Base-by-base conservation (phyloP, 92 coral and sea anemone species). In the Phenganax stokvisi region DNA sequence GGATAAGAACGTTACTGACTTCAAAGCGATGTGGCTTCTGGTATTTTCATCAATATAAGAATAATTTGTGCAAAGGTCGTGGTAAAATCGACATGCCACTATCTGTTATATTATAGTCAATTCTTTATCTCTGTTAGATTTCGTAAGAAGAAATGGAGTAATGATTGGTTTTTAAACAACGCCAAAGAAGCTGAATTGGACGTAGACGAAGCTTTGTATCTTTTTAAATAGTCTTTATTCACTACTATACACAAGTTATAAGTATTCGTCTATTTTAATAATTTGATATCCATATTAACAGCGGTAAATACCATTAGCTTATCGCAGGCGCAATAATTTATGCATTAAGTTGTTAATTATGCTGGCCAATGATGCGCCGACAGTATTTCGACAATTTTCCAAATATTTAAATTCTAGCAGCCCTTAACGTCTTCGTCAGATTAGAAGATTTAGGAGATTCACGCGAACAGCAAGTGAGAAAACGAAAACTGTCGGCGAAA, bases 201-300 rank as follows among this genome's bases (percentile, higher is more conserved):
- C 67, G 85, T 94, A 9, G 98, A 94, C 72, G 97, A 94, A 54
- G 97, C 92, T 83, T 82, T 94, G 98, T 94, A 94, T 94, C 98
- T 89, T 90, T 87, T 31, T 29, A 12, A n/a, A 47, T 29, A 37
- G 47, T 37, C 47, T 37, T 20, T 54, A 37, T 15, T 51, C 51
- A 13, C 11, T 16, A 29, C 25, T 77, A 16, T 8, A 56, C 0
- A 44, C 15, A 12, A 9, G 56, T 31, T 10, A 29, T 0, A 9
- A 15, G 7, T n/a, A n/a, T 30, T 25, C 3, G 44, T 10, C 0
- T 6, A 13, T 12, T 8, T 5, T 28, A 10, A 65, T 65, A 65
- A 11, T 1, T 11, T 65, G 10, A 11, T 65, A 17, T 11, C 71
- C 25, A 9, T 65, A 10, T 9, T 11, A 0, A 65, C 25, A 17